Base-by-base conservation (phyloP, 1,140 invertebrate genomes). In the Mycetomoellerius zeteki region DNA sequence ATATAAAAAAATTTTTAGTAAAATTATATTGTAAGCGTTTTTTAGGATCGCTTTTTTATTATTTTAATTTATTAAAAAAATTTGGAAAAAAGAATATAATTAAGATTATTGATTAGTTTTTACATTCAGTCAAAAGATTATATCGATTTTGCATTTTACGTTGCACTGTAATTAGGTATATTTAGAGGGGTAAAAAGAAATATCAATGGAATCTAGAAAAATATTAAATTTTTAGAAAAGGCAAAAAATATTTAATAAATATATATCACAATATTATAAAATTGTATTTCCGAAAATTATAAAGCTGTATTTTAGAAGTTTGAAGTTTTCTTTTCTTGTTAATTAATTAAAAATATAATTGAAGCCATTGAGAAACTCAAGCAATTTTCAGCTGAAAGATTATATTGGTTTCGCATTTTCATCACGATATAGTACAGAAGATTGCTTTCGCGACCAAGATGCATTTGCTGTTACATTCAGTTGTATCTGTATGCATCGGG, bases 401-500 rank as follows among this genome's bases (percentile, higher is more conserved):
- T 12, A 47, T 58, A 60, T 33, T 21, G 16, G 0, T 58, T 72
- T 60, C 0, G 37, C 14, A 27, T 30, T 84, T 84, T 50, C 27
- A 60, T 30, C 33, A 24, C 62, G 37, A 1, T n/a, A 16, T 14
- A 58, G 52, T 19, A 3, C 6, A 8, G 6, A 50, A 10, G 37
- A 58, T 64, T 4, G 8, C 27, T 33, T 27, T 52, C 19, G 24
- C 54, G 21, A 4, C 14, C 2, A 50, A 47, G 24, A n/a, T 6
- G 27, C 24, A 33, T 76, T 86, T 50, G 19, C 65, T 56, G 62
- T 24, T 80, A 58, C n/a, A 65, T 52, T 33, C 33, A n/a, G 37
- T 56, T 71, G 77, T 21, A 80, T 69, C 77, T 30, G 24, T 37
- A 54, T 27, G 58, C 88, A 65, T 47, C 24, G 58, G 5, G 14